Evolutionary conservation across 2,113 vertebrate species (phyloP).

Genomic region (Petroica traversi): DNA sequence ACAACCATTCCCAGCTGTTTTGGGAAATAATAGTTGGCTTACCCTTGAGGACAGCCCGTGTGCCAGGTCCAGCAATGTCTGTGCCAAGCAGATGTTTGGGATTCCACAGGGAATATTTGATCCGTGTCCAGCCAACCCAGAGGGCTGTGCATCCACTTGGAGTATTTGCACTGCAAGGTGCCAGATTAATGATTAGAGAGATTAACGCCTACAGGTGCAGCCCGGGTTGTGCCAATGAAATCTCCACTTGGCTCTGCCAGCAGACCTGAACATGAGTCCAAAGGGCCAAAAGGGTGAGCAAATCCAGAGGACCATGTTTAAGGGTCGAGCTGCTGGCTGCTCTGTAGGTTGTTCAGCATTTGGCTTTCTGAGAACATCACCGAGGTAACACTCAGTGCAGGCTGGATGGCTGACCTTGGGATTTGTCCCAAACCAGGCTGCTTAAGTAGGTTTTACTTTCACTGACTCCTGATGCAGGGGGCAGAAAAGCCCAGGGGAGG

Average conservation of each 20-base stretch:
- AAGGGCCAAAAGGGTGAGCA: not conserved
- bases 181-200: not conserved
- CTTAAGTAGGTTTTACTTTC: not conserved
- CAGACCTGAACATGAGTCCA: not conserved
- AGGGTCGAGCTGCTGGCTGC: not conserved
- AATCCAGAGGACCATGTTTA: not conserved
- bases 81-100: not conserved
- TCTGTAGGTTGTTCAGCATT: not conserved
- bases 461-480: not conserved
- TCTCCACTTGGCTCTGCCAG: not conserved
- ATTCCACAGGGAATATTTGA: constrained; percentile 38
- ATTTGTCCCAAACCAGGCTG: not conserved
- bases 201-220: not conserved
- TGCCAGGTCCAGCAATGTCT: not conserved
- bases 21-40: not conserved
- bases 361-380: not conserved
- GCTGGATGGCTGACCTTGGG: not conserved
- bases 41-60: not conserved
- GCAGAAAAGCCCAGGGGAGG: not conserved
- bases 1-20: not conserved
- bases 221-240: not conserved
- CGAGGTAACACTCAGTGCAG: not conserved
- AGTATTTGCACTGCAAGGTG: constrained; percentile 6
- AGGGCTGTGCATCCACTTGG: not conserved
- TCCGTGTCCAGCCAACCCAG: not conserved